A percentile compares a stretch with the other conserved stretches of the same genome.
phyloP scores from a whole-genome alignment of 2,113 vertebrate species.

The Acanthochromis polyacanthus region DNA sequence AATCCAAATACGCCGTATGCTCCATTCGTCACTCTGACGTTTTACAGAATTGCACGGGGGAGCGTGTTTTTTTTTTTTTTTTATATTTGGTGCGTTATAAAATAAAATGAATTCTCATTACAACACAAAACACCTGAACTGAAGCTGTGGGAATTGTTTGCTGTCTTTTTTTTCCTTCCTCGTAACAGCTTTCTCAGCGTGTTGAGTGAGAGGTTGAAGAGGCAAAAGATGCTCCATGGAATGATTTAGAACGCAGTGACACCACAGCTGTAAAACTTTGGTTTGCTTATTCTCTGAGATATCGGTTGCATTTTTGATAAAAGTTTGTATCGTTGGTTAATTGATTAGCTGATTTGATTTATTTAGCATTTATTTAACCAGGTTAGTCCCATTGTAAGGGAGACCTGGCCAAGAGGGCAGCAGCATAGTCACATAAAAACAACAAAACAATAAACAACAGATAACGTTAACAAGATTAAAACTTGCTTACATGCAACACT shows the following conservation, averaged over 20 bases:
- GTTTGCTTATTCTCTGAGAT: slow-evolving; percentile 8
- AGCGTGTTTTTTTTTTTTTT: slow-evolving; percentile 24
- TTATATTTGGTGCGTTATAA: slow-evolving; percentile 32
- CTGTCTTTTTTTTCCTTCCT: neutral
- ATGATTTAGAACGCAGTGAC: slow-evolving; percentile 2
- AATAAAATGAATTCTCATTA: slow-evolving; percentile 60
- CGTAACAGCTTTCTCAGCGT: slow-evolving; percentile 22
- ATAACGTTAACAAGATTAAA: too few species aligned
- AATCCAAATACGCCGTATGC: slow-evolving; percentile 57
- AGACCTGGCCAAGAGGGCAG: too few species aligned
- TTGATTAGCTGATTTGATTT: neutral
- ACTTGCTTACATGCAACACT: too few species aligned
- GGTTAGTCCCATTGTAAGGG: too few species aligned
- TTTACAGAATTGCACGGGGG: slow-evolving; percentile 58
- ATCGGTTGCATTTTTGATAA: neutral
- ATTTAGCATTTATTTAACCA: too few species aligned
- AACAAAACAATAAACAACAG: too few species aligned
- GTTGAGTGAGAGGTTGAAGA: slow-evolving; percentile 11
- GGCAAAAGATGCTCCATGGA: slow-evolving; percentile 2
- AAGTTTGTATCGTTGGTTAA: neutral
- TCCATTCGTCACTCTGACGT: slow-evolving; percentile 73
- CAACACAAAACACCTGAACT: slow-evolving; percentile 47
- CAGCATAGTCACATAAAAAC: too few species aligned
- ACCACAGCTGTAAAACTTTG: slow-evolving; percentile 1
- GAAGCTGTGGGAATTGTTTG: slow-evolving; percentile 29